Base-by-base conservation (phyloP, 2,113 vertebrate genomes). In the Conger conger region DNA sequence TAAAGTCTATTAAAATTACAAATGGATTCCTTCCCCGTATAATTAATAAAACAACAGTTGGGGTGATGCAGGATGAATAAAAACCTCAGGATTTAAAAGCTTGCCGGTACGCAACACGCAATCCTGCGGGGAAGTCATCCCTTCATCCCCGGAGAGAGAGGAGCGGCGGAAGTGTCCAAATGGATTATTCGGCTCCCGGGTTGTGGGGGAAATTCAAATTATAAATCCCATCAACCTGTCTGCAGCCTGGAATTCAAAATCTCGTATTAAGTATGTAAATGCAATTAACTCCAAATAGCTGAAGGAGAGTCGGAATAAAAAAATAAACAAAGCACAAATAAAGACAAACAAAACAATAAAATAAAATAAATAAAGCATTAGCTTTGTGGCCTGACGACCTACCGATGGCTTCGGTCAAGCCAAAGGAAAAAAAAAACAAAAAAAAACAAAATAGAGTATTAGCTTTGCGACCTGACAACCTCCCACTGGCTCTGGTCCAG, bases 321-420 rank as follows among this genome's bases (percentile, higher is more conserved):
- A 0, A 3, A n/a, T n/a, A 9, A 63, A 63, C 3, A 73, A 33
- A 73, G 9, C 27, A 33, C 7, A 15, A 50, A 42, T 9, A 42
- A 50, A 63, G 27, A 63, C 20, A 63, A 27, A 63, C 7, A 68
- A n/a, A 68, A 23, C 20, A 68, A 68, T 8, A 79, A 53, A 18
- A 53, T 23, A 16, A 40, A 82, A 30, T 17, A n/a, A n/a, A n/a
- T n/a, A n/a, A n/a, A n/a, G n/a, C 16, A 33, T 23, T 9, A 18
- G 23, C n/a, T 37, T 88, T 88, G 2, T 86, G 83, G 57, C 82
- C n/a, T 27, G 57, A 63, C 4, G 82, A 93, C 95, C 54, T 96
- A 99, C 98, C 98, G 81, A 96, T 95, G 76, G 97, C 97, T 85
- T 97, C 94, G 33, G 97, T 95, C 84, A 99, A 94, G 37, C 98